phyloP scores from a whole-genome alignment of 2,113 vertebrate genomes.

The Tauraco erythrolophus region DNA sequence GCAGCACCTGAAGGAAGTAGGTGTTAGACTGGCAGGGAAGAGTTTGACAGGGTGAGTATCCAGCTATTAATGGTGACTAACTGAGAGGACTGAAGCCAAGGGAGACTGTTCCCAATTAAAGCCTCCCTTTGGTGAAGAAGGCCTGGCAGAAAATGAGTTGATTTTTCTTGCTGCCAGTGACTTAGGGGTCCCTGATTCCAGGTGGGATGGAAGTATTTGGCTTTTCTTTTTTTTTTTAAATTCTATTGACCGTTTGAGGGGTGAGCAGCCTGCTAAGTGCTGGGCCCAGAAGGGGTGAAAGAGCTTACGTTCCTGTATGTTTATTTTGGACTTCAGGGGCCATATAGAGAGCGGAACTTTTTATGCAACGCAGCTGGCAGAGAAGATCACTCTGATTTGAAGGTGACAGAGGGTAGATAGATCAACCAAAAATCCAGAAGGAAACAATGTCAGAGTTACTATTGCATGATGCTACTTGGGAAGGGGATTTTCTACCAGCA shows the following conservation, averaged over 20 bases:
- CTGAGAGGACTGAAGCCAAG: constrained; percentile 17
- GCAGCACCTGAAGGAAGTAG: constrained; percentile 39
- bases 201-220: not conserved
- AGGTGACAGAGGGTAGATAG: not conserved
- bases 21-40: constrained; percentile 44
- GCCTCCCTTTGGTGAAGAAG: not conserved
- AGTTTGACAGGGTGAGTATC: constrained; percentile 45
- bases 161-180: constrained; percentile 13
- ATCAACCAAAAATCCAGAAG: not conserved
- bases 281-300: not conserved
- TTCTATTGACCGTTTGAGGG: not conserved
- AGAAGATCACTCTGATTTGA: not conserved
- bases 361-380: not conserved
- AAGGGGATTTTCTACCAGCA: not conserved
- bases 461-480: not conserved
- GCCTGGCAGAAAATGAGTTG: not conserved
- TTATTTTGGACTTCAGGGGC: constrained; percentile 17
- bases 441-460: not conserved
- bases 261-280: not conserved
- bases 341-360: not conserved
- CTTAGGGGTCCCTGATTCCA: not conserved
- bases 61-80: constrained; percentile 32
- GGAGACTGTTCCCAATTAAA: not conserved
- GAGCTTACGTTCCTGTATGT: not conserved
- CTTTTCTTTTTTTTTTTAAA: not conserved